Percentiles rank a stretch among this genome's conserved stretches.
These are phyloP conservation scores for Salticus scenicus DNA, from an alignment of 2,888 invertebrate genomes.

Conservation along the genomic window DNA sequence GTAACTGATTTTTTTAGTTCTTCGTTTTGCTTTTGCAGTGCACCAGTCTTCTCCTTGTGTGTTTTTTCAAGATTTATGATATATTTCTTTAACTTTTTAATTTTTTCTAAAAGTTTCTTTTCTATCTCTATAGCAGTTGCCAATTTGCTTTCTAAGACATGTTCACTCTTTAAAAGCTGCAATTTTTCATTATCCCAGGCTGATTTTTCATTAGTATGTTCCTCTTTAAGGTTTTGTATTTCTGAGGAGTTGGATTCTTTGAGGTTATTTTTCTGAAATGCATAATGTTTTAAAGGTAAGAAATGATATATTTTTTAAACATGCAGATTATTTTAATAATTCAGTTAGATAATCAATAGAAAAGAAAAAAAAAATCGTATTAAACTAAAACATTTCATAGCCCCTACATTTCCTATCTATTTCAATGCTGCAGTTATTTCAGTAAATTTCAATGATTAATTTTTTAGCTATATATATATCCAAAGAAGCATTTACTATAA, in stretches of 20 bases:
- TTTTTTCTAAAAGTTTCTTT: conserved; percentile 31
- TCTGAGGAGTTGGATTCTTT: not conserved
- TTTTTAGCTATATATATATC: too few species aligned
- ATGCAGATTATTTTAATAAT: too few species aligned
- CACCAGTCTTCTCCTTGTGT: conserved; percentile 3
- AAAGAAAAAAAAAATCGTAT: too few species aligned
- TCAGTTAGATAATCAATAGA: too few species aligned
- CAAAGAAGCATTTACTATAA: too few species aligned
- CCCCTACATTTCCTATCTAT: too few species aligned
- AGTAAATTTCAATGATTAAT: too few species aligned
- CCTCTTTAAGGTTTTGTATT: conserved; percentile 17
- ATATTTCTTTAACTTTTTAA: conserved; percentile 38
- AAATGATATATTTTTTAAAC: not conserved
- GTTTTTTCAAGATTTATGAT: conserved; percentile 13
- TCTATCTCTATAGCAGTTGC: conserved; percentile 20
- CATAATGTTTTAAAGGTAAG: not conserved
- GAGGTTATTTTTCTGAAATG: conserved; percentile 20
- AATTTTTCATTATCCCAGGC: conserved; percentile 34
- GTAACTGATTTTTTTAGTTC: conserved; percentile 15
- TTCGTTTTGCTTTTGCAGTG: conserved; percentile 16
- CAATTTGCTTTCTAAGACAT: conserved; percentile 4
- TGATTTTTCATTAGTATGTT: conserved; percentile 5
- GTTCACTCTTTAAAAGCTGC: not conserved
- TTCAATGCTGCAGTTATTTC: too few species aligned
- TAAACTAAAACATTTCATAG: too few species aligned